Conservation (phyloP, 53 echinoderm and acorn worm genomes). For the Zoroaster sp. region DNA sequence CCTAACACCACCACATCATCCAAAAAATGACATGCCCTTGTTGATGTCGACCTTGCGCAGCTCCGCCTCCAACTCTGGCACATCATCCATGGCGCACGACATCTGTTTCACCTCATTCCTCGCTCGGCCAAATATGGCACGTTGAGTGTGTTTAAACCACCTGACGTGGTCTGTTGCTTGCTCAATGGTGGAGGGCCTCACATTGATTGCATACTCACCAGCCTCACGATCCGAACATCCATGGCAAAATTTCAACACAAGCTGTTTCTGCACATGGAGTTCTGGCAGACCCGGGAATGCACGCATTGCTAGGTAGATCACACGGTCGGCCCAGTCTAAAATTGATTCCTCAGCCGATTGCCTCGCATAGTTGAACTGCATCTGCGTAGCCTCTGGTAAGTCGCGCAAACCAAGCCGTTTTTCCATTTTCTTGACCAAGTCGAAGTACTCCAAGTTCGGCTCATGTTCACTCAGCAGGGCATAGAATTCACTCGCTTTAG, state of each 20-base stretch:
- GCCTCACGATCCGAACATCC: neutral
- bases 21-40: neutral
- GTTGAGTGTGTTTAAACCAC: slow-evolving; percentile 47
- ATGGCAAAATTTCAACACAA: neutral
- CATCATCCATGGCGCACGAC: neutral
- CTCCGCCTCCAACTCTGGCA: neutral
- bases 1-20: slow-evolving; percentile 63
- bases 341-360: slow-evolving; percentile 6
- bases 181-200: neutral
- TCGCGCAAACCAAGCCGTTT: neutral
- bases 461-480: neutral
- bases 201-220: no score
- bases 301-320: no score
- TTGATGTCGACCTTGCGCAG: neutral
- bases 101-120: slow-evolving; percentile 30
- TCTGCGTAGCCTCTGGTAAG: slow-evolving; percentile 8
- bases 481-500: slow-evolving; percentile 3
- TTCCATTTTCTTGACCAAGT: no score
- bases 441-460: neutral
- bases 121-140: slow-evolving; percentile 21
- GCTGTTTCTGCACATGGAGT: neutral
- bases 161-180: neutral
- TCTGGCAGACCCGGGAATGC: neutral
- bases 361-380: slow-evolving; percentile 12
- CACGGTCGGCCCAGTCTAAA: no score